These are phyloP conservation scores for Hydraecia micacea DNA, from an alignment of 2,888 invertebrate species.

Conservation along the genomic window DNA sequence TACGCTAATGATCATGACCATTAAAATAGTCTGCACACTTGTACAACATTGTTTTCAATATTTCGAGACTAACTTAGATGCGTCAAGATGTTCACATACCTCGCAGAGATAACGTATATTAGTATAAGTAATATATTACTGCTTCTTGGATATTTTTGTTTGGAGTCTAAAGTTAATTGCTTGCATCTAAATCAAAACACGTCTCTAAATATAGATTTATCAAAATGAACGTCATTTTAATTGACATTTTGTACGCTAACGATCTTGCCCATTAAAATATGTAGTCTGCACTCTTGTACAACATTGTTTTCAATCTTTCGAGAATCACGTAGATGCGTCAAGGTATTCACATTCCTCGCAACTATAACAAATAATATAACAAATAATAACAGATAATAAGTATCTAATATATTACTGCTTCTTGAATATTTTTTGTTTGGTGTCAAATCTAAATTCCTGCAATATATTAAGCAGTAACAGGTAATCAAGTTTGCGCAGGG, in stretches of 20 bases:
- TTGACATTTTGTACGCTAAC: conserved; percentile 50
- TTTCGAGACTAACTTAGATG: conserved; percentile 47
- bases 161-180: conserved; percentile 41
- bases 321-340: conserved; percentile 40
- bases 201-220: conserved; percentile 30
- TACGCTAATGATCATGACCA: conserved; percentile 55
- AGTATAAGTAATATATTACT: background rate
- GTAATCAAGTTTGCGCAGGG: conserved; percentile 26
- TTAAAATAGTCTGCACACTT: conserved; percentile 57
- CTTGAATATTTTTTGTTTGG: conserved; percentile 36
- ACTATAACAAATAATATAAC: background rate
- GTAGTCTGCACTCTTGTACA: conserved; percentile 43
- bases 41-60: conserved; percentile 37
- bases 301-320: conserved; percentile 44
- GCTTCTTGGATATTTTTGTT: conserved; percentile 32
- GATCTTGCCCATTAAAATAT: conserved; percentile 55
- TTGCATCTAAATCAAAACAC: conserved; percentile 23
- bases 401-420: background rate
- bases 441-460: conserved; percentile 44
- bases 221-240: conserved; percentile 47
- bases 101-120: conserved; percentile 30
- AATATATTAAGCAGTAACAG: conserved; percentile 21
- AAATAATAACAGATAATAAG: background rate
- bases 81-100: conserved; percentile 35
- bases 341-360: conserved; percentile 33